These are phyloP conservation scores for Panthera leo DNA, from an alignment of 2,113 vertebrate species.

Conservation along the genomic window DNA sequence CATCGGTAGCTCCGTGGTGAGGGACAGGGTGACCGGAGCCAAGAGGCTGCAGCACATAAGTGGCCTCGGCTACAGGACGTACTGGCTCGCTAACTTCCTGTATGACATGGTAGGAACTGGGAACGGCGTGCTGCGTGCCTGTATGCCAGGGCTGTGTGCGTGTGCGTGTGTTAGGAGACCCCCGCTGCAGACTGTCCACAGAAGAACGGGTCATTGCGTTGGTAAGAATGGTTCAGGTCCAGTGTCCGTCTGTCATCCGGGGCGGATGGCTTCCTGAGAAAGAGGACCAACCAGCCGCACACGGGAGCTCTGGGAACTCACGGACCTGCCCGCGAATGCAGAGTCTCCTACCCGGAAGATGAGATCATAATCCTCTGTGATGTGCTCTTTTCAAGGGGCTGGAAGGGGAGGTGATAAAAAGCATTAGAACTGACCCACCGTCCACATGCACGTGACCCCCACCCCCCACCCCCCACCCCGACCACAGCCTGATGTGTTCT, in stretches of 20 bases:
- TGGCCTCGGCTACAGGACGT: slow-evolving; percentile 82
- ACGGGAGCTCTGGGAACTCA: not conserved
- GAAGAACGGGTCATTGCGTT: not conserved
- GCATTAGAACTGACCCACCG: not conserved
- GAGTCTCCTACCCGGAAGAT: not conserved
- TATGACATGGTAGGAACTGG: slow-evolving; percentile 84
- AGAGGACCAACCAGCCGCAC: not conserved
- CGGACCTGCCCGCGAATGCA: not conserved
- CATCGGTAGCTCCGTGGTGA: slow-evolving; percentile 78
- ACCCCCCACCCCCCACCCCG: too few species aligned
- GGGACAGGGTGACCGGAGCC: slow-evolving; percentile 80
- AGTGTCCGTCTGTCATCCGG: rapidly evolving
- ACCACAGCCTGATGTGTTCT: not conserved
- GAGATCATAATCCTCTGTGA: not conserved
- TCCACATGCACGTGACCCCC: not conserved
- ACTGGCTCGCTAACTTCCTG: slow-evolving; percentile 85
- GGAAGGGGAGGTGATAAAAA: not conserved
- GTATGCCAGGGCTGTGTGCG: rapidly evolving
- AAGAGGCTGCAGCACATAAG: slow-evolving; percentile 85
- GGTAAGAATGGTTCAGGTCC: not conserved
- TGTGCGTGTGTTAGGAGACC: too few species aligned
- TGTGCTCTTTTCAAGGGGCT: not conserved
- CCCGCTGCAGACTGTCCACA: rapidly evolving
- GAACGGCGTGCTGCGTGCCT: rapidly evolving
- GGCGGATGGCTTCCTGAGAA: not conserved